Conservation (phyloP, 1,140 invertebrate species). For the Neelides sp. region DNA sequence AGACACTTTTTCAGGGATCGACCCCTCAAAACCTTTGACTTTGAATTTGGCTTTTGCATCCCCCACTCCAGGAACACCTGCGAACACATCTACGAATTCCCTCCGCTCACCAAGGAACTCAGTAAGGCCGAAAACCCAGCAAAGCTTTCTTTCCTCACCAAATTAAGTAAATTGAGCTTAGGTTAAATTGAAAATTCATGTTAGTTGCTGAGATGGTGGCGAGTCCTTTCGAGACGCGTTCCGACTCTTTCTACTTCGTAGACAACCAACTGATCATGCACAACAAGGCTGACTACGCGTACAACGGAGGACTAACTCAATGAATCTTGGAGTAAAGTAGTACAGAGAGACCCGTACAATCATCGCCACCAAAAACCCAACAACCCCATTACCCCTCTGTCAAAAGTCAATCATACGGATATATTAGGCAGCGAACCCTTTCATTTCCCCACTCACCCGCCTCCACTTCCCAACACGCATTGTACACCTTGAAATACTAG, state of each 20-base stretch:
- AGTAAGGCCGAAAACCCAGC: constrained; percentile 50
- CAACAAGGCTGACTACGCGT: constrained; percentile 96
- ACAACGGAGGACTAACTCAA: constrained; percentile 64
- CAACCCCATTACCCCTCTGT: too few species aligned
- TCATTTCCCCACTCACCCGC: too few species aligned
- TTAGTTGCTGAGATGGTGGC: constrained; percentile 91
- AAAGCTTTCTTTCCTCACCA: constrained; percentile 1
- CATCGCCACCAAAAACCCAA: too few species aligned
- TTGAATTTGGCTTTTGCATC: constrained; percentile 99
- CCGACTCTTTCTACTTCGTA: constrained; percentile 98
- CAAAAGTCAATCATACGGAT: too few species aligned
- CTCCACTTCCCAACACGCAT: too few species aligned
- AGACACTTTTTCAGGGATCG: constrained; percentile 90
- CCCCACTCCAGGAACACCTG: constrained; percentile 94
- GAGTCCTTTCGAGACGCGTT: constrained; percentile 89
- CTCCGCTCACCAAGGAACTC: constrained; percentile 65
- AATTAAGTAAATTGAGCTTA: not conserved
- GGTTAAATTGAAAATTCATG: not conserved
- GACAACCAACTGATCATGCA: constrained; percentile 95
- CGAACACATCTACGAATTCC: constrained; percentile 99
- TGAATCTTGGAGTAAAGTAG: too few species aligned
- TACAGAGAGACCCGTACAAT: too few species aligned
- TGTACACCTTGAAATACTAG: too few species aligned
- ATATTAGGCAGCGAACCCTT: too few species aligned
- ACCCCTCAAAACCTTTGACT: constrained; percentile 96